Evolutionary conservation across 2,888 invertebrate species (phyloP), one percentile per base, ranked within the genome.

Genomic region (Anorthoa munda): DNA sequence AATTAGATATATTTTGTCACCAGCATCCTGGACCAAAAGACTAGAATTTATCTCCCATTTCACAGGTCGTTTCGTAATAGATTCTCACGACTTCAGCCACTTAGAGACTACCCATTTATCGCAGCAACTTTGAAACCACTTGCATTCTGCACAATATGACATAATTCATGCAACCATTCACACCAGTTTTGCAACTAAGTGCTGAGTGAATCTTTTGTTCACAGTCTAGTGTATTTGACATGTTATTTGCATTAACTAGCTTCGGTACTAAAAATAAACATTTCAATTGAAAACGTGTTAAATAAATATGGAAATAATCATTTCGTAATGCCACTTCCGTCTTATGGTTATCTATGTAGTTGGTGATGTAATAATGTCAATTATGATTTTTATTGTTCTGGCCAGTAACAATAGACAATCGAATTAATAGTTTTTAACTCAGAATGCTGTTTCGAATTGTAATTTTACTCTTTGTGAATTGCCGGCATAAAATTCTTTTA

Each of bases 121-220:
- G 39, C 26, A 58, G 77, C 73, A 65, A 70, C 80, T 85, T 77
- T 69, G 73, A 75, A 85, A 84, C 59, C 39, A 51, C 66, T 72
- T 75, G 75, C 71, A 83, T 72, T 59, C 72, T 76, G 71, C 63
- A 79, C 63, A 81, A 79, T 70, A 75, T 79, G 68, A 70, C 56
- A 82, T 79, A 72, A 82, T 82, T 72, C 74, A 82, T 82, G 74
- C 77, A 82, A 72, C 50, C 48, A 60, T 79, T 82, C 76, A 73
- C 84, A 83, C 65, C 60, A 31, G 55, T 85, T 72, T 77, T 66
- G 66, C n/a, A 83, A 85, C 59, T 17, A 46, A 56, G 18, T 21
- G 31, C 45, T 45, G 11, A 68, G 12, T 26, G 48, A 53, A 67
- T 46, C 15, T 68, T 64, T 67, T 70, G 53, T 67, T 63, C 12